Evolutionary conservation across 2,797 vertebrate species (phyloP).

Genomic region (Bryconaethiops microstoma): DNA sequence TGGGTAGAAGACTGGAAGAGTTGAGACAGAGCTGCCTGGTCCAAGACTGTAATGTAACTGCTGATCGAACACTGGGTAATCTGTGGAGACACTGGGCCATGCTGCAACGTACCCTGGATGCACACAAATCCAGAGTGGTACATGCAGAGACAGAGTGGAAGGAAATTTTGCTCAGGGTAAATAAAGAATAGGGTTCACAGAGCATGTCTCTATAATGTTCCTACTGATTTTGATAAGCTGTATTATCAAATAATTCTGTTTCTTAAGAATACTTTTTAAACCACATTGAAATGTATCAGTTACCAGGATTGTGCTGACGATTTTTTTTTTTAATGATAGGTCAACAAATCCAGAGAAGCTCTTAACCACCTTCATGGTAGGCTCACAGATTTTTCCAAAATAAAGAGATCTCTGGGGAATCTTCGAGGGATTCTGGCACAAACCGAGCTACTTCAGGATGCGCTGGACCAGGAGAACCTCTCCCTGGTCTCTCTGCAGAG

Average conservation of each 20-base stretch:
- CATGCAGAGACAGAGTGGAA: conserved; percentile 86
- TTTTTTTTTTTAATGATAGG: conserved; percentile 65
- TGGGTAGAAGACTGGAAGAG: conserved; percentile 63
- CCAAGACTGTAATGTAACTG: conserved; percentile 65
- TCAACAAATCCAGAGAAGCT: conserved; percentile 85
- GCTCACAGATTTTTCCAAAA: conserved; percentile 74
- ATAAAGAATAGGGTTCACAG: background rate
- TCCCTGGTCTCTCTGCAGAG: conserved; percentile 80
- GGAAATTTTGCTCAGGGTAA: conserved; percentile 84
- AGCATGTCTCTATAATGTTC: background rate
- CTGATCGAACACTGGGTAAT: conserved; percentile 63
- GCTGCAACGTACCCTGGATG: conserved; percentile 72
- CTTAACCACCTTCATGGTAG: conserved; percentile 85
- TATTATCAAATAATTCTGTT: background rate
- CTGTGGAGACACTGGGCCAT: conserved; percentile 85
- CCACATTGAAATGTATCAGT: background rate
- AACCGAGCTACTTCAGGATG: conserved; percentile 74
- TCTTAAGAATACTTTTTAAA: background rate
- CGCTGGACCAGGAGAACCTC: conserved; percentile 78
- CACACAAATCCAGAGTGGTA: conserved; percentile 77
- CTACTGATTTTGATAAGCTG: background rate
- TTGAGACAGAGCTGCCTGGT: conserved; percentile 65
- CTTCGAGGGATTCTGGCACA: conserved; percentile 76
- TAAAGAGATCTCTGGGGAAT: conserved; percentile 73
- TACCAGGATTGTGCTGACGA: background rate